Conservation (phyloP, 2,797 vertebrate species). For the Bradypodion pumilum region DNA sequence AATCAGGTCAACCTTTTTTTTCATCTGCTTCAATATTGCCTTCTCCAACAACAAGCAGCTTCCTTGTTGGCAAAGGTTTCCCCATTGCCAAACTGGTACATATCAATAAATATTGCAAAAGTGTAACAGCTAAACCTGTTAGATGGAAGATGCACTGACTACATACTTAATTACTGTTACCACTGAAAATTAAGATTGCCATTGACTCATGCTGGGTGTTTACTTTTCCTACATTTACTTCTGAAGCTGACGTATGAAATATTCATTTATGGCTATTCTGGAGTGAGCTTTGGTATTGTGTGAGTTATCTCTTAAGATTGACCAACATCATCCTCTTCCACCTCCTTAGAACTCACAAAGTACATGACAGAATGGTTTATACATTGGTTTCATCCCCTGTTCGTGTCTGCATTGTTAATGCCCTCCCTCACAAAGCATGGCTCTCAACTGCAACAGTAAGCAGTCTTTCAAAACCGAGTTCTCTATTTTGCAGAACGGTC, state of each 20-base stretch:
- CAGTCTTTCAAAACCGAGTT: neutral
- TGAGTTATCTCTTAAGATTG: neutral
- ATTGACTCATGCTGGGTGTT: neutral
- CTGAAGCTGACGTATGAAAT: constrained; percentile 13
- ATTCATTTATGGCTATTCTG: neutral
- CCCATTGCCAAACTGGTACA: too few relatives aligned
- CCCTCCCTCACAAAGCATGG: neutral
- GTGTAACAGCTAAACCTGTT: neutral
- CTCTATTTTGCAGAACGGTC: neutral
- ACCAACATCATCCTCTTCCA: neutral
- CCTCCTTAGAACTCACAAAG: neutral
- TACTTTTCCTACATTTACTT: neutral
- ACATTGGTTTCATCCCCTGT: neutral
- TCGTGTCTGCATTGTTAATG: neutral
- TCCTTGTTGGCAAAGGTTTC: too few relatives aligned
- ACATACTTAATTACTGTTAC: neutral
- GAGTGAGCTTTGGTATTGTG: neutral
- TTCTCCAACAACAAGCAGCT: too few relatives aligned
- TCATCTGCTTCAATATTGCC: too few relatives aligned
- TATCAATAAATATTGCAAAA: too few relatives aligned
- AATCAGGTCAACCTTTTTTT: too few relatives aligned
- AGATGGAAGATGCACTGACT: too few relatives aligned
- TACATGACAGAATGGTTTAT: neutral
- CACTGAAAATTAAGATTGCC: neutral
- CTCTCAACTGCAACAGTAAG: neutral